Evolutionary conservation across 2,113 vertebrate genomes (phyloP).

Genomic region (Paradoxurus hermaphroditus): DNA sequence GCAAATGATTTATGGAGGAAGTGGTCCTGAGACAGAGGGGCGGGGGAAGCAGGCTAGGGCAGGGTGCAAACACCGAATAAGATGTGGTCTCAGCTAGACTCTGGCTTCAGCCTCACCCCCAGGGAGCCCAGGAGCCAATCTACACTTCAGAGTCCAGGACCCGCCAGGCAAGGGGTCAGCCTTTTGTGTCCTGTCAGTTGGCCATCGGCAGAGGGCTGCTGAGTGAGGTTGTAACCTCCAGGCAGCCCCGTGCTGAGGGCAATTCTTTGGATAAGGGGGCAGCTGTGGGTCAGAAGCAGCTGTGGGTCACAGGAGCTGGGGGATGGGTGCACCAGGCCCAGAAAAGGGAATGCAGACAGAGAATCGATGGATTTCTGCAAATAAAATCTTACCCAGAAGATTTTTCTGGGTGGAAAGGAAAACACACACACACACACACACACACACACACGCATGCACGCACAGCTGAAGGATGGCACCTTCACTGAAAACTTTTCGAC

Average conservation of each 20-base stretch:
- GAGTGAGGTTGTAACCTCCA: neutral
- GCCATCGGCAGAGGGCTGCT: neutral
- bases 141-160: neutral
- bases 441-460: neutral
- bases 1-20: neutral
- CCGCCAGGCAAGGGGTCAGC: neutral
- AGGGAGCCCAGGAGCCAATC: neutral
- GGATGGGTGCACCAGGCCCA: neutral
- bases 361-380: neutral
- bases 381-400: neutral
- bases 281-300: neutral
- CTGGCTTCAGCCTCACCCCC: neutral
- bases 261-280: neutral
- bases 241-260: neutral
- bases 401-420: neutral
- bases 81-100: neutral
- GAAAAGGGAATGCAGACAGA: neutral
- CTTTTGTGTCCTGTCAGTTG: neutral
- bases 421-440: neutral
- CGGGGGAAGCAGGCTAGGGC: fast-evolving
- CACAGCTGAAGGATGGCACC: neutral
- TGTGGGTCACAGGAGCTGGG: neutral
- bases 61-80: neutral
- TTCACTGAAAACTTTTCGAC: neutral
- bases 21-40: no score